These are phyloP conservation scores for Zonitis immaculata DNA, from an alignment of 2,888 invertebrate genomes.

Conservation along the genomic window DNA sequence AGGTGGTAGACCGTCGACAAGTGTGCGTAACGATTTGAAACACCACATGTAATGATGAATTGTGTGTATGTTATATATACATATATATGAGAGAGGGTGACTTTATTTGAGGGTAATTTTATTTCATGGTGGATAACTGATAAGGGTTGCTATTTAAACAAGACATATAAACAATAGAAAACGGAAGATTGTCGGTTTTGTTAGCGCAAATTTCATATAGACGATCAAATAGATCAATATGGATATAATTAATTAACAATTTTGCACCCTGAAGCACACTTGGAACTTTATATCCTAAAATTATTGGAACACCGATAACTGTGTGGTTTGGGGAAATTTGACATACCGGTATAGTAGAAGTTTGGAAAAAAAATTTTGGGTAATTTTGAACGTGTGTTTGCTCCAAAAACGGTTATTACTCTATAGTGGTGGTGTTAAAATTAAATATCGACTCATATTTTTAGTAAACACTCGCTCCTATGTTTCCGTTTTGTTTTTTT, in stretches of 20 bases:
- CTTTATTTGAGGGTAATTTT: not conserved
- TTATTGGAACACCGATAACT: not conserved
- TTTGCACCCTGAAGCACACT: not conserved
- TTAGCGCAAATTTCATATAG: not conserved
- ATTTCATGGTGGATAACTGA: not conserved
- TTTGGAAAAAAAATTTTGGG: not conserved
- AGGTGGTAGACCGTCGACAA: conserved; percentile 2
- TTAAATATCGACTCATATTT: too few species aligned
- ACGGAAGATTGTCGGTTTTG: not conserved
- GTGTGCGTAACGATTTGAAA: conserved; percentile 5
- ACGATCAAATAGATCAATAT: too few species aligned
- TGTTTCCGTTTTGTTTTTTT: conserved; percentile 2
- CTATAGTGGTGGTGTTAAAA: too few species aligned
- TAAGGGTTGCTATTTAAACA: not conserved
- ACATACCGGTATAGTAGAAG: not conserved
- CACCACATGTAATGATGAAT: not conserved
- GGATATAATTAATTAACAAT: conserved; percentile 2
- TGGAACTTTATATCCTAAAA: not conserved
- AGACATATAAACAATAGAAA: not conserved
- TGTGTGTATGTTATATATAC: not conserved
- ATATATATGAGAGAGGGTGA: not conserved
- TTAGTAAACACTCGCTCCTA: too few species aligned
- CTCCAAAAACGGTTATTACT: too few species aligned
- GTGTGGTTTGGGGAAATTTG: not conserved
- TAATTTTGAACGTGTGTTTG: conserved; percentile 11